These are phyloP conservation scores for Bombus cullumanus DNA, from an alignment of 1,140 invertebrate genomes.

Conservation along the genomic window DNA sequence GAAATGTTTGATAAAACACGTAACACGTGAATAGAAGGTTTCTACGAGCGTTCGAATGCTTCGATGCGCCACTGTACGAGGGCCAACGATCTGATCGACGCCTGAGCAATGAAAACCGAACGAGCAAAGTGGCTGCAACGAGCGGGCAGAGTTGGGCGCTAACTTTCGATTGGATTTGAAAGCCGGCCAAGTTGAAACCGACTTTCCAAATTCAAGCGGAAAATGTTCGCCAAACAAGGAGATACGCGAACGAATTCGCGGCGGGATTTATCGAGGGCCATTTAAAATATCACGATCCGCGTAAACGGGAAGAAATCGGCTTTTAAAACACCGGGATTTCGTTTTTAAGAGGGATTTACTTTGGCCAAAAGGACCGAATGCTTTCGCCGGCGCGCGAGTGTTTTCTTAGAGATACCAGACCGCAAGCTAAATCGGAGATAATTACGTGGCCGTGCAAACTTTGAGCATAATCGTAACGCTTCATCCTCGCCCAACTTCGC, in stretches of 20 bases:
- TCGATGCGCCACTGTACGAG: neutral
- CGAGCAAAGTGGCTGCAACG: neutral
- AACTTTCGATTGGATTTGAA: constrained; percentile 8
- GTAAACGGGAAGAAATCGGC: neutral
- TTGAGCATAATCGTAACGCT: constrained; percentile 24
- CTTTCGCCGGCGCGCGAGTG: neutral
- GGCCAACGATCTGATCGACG: neutral
- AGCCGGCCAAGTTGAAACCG: neutral
- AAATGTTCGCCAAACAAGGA: neutral
- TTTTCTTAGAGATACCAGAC: constrained; percentile 40
- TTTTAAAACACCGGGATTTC: neutral
- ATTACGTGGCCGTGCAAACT: constrained; percentile 25
- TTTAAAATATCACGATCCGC: neutral
- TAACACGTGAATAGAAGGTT: neutral
- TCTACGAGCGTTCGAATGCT: neutral
- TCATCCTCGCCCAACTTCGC: neutral
- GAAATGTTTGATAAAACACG: too few species aligned
- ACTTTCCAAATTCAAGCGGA: neutral
- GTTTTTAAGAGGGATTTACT: constrained; percentile 1
- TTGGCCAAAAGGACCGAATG: neutral
- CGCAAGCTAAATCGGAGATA: constrained; percentile 28
- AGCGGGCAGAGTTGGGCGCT: constrained; percentile 6
- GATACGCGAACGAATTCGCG: too few species aligned
- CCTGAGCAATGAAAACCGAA: neutral
- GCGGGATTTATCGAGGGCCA: neutral